A percentile compares a stretch with the other conserved stretches of the same genome.
Conservation (phyloP, 2,888 invertebrate genomes). For the Brenthis daphne region DNA sequence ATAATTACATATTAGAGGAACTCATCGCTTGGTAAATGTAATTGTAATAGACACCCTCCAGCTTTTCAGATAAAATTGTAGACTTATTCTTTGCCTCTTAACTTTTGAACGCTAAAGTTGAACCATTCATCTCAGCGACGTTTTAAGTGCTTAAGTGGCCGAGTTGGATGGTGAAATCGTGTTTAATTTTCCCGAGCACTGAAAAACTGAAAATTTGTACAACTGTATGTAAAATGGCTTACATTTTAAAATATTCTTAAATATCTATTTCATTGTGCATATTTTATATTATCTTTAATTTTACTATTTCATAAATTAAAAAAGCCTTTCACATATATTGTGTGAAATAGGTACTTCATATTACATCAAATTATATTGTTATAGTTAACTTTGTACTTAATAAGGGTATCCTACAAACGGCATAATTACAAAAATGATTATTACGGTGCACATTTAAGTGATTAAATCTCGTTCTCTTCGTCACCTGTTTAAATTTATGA, state of each 20-base stretch:
- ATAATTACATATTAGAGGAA: background rate
- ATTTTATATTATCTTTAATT: background rate
- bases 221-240: constrained; percentile 13
- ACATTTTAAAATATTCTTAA: background rate
- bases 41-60: constrained; percentile 24
- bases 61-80: constrained; percentile 32
- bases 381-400: no score
- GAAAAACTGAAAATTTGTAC: constrained; percentile 43
- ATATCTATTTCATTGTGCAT: background rate
- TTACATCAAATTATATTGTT: no score
- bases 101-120: constrained; percentile 51
- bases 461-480: no score
- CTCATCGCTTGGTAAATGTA: background rate
- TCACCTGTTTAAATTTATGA: no score
- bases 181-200: constrained; percentile 55
- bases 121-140: constrained; percentile 65
- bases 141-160: constrained; percentile 68
- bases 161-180: constrained; percentile 55
- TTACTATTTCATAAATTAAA: no score
- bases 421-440: no score
- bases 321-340: no score
- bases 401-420: no score
- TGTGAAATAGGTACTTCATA: no score
- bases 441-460: no score
- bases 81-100: constrained; percentile 32